These are phyloP conservation scores for Aricia agestis DNA, from an alignment of 1,140 invertebrate species.

Conservation along the genomic window DNA sequence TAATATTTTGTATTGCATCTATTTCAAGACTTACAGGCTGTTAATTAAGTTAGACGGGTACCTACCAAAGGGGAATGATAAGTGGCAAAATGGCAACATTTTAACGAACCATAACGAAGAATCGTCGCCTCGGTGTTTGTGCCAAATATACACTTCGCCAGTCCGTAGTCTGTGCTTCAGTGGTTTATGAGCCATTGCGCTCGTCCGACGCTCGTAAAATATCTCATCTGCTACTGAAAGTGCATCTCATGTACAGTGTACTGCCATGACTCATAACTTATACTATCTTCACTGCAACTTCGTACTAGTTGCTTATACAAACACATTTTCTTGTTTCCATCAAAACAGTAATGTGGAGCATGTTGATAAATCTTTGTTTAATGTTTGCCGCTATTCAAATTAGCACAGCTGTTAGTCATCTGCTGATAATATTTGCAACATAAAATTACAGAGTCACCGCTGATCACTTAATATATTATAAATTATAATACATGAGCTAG, in stretches of 20 bases:
- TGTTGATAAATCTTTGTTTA: not conserved
- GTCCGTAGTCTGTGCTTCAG: conserved; percentile 51
- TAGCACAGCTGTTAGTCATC: not conserved
- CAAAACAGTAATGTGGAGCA: no score
- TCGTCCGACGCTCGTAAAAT: conserved; percentile 63
- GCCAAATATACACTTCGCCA: conserved; percentile 67
- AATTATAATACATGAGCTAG: no score
- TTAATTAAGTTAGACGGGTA: not conserved
- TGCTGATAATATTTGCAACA: not conserved
- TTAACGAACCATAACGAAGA: conserved; percentile 48
- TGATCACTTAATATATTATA: no score
- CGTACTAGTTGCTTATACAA: not conserved
- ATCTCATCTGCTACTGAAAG: conserved; percentile 49
- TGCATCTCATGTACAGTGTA: conserved; percentile 30
- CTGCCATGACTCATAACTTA: conserved; percentile 11
- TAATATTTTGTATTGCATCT: no score
- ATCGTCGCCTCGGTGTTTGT: conserved; percentile 42
- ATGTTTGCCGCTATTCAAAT: not conserved
- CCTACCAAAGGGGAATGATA: conserved; percentile 1
- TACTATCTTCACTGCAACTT: not conserved
- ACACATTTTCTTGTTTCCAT: not conserved
- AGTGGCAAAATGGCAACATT: conserved; percentile 21
- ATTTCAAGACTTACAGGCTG: not conserved
- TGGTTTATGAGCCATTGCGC: conserved; percentile 60
- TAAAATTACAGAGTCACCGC: not conserved